A percentile compares a stretch with the other conserved stretches of the same genome.
Evolutionary conservation across 2,113 vertebrate species (phyloP).

Genomic region (Oxygymnocypris stewartii): DNA sequence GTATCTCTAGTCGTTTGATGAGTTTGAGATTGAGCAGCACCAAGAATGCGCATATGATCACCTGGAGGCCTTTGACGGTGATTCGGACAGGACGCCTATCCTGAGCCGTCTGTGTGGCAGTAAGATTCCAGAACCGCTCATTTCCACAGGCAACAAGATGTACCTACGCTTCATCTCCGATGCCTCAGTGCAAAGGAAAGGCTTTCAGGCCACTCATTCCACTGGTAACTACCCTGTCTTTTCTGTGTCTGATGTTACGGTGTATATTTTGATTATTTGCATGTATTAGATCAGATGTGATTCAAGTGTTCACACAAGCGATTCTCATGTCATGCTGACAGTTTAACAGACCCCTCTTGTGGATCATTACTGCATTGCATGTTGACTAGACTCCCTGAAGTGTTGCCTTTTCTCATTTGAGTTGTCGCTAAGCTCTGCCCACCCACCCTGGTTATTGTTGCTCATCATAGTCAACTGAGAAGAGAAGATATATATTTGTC

Average conservation of each 20-base stretch:
- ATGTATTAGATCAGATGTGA: neutral
- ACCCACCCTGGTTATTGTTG: neutral
- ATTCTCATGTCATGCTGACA: neutral
- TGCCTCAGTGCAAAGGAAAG: slow-evolving; percentile 95
- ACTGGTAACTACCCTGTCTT: slow-evolving; percentile 79
- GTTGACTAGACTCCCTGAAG: neutral
- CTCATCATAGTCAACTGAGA: neutral
- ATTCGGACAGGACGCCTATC: slow-evolving; percentile 90
- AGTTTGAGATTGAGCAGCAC: slow-evolving; percentile 98
- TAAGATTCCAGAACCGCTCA: slow-evolving; percentile 88
- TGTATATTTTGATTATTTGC: neutral
- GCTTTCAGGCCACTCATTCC: slow-evolving; percentile 93
- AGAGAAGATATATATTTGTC: neutral
- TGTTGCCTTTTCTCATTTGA: neutral
- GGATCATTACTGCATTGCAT: slow-evolving; percentile 10
- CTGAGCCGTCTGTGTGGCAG: slow-evolving; percentile 91
- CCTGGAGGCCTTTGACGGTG: slow-evolving; percentile 95
- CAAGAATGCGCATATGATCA: slow-evolving; percentile 99
- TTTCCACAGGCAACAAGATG: slow-evolving; percentile 92
- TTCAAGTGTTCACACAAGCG: neutral
- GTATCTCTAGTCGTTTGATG: slow-evolving; percentile 81
- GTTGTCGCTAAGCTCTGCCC: neutral
- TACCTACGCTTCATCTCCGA: slow-evolving; percentile 95
- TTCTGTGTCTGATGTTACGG: neutral
- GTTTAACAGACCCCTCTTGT: slow-evolving; percentile 39